Evolutionary conservation across 2,113 vertebrate species (phyloP).

Genomic region (Thinocorus orbignyianus): DNA sequence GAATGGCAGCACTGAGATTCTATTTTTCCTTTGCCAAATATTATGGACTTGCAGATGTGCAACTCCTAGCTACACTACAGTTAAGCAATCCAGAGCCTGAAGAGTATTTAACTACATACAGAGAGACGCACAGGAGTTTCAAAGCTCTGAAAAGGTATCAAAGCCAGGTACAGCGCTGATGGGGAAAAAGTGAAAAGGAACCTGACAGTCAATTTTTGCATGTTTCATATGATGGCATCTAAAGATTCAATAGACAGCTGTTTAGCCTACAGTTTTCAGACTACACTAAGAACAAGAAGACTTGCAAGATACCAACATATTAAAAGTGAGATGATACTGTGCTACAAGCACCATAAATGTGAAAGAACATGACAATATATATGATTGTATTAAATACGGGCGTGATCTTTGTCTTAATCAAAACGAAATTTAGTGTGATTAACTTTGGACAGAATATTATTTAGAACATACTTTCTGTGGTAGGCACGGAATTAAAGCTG

Average conservation of each 20-base stretch:
- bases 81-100: not conserved
- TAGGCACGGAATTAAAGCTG: not conserved
- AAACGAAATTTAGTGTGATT: not conserved
- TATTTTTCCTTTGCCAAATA: not conserved
- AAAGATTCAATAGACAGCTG: not conserved
- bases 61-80: not conserved
- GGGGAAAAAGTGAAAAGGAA: not conserved
- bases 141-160: not conserved
- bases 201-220: not conserved
- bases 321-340: not conserved
- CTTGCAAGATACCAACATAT: not conserved
- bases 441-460: not conserved
- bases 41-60: not conserved
- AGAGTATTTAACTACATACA: not conserved
- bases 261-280: not conserved
- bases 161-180: not conserved
- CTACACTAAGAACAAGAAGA: not conserved
- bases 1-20: not conserved
- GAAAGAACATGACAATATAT: not conserved
- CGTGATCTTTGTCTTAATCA: not conserved
- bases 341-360: not conserved
- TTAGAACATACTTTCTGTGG: not conserved
- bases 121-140: not conserved
- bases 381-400: not conserved
- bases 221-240: not conserved